phyloP scores from a whole-genome alignment of 2,113 vertebrate species.

The Syngnathus typhle region DNA sequence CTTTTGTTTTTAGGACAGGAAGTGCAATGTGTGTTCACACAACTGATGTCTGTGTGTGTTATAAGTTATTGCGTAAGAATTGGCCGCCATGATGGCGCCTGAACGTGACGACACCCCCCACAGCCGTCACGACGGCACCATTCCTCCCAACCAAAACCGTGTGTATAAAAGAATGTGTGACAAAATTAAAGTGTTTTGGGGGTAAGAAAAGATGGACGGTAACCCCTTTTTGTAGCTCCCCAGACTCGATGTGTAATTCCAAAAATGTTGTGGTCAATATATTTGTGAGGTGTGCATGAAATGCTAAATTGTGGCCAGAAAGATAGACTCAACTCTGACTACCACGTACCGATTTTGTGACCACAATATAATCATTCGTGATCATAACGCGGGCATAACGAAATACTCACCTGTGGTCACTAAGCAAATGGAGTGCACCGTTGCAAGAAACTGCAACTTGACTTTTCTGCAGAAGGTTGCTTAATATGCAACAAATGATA shows the following conservation, averaged over 20 bases:
- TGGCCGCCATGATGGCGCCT: neutral
- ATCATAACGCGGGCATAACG: neutral
- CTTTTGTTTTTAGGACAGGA: conserved; percentile 4
- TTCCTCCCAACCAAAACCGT: neutral
- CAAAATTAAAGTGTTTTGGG: neutral
- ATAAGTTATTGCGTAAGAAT: conserved; percentile 3
- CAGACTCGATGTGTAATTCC: neutral
- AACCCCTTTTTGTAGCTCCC: neutral
- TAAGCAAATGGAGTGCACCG: neutral
- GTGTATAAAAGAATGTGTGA: neutral
- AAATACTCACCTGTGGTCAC: neutral
- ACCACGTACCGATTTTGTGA: neutral
- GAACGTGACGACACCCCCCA: neutral
- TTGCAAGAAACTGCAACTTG: no score
- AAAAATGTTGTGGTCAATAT: neutral
- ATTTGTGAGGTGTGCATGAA: neutral
- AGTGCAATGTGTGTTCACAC: neutral
- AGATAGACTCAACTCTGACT: no score
- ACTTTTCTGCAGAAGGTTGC: no score
- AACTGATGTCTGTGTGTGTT: neutral
- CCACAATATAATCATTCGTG: neutral
- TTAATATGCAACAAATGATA: neutral
- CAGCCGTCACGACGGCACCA: neutral
- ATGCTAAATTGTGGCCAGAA: neutral
- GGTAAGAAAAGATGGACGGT: neutral